Conservation (phyloP, 2,888 invertebrate species). For the Tridacna gigas region DNA sequence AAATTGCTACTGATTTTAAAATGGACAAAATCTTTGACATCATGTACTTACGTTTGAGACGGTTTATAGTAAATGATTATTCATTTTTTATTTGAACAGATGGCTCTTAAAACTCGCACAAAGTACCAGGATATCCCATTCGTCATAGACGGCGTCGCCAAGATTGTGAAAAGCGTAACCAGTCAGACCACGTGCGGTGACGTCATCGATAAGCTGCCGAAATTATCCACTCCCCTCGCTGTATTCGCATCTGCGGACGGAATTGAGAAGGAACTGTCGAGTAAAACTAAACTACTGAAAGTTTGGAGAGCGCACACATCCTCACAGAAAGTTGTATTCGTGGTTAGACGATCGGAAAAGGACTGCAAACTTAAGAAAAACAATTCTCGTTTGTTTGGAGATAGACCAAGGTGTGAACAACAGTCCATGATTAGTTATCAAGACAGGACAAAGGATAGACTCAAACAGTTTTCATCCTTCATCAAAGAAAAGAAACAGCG, state of each 20-base stretch:
- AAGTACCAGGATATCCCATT: constrained; percentile 54
- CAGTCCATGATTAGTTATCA: constrained; percentile 19
- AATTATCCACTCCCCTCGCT: constrained; percentile 34
- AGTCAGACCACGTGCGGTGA: constrained; percentile 59
- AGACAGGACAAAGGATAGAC: constrained; percentile 13
- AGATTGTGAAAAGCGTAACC: constrained; percentile 51
- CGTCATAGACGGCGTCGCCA: constrained; percentile 43
- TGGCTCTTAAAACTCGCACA: constrained; percentile 33
- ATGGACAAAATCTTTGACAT: not conserved
- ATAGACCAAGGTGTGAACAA: constrained; percentile 34
- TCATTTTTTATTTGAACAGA: constrained; percentile 40
- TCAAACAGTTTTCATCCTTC: constrained; percentile 54
- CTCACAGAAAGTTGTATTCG: constrained; percentile 49
- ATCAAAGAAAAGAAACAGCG: constrained; percentile 28
- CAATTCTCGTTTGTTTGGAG: constrained; percentile 29
- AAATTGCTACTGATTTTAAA: not conserved
- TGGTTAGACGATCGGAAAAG: constrained; percentile 40
- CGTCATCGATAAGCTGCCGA: constrained; percentile 58
- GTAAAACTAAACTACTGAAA: constrained; percentile 49
- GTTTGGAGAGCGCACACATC: constrained; percentile 49
- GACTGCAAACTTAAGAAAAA: constrained; percentile 18
- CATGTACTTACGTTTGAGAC: not conserved
- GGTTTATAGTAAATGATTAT: not conserved
- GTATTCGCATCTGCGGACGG: constrained; percentile 50
- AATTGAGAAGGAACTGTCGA: constrained; percentile 44